Conservation (phyloP, 2,797 vertebrate genomes). For the Leptoclinus maculatus region DNA sequence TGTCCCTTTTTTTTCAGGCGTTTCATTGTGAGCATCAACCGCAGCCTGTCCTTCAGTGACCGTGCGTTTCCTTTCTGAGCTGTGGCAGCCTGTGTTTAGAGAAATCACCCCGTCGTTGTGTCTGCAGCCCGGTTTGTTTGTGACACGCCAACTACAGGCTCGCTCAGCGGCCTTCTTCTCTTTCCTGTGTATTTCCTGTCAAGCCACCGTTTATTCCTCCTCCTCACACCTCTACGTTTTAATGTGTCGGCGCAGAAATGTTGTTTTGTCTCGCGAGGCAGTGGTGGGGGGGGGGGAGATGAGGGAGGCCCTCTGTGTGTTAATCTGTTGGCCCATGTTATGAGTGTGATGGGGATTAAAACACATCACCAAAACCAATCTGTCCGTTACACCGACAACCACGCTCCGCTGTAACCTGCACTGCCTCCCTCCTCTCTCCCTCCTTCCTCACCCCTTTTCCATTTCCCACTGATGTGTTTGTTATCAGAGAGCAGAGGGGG, state of each 20-base stretch:
- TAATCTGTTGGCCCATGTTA: constrained; percentile 59
- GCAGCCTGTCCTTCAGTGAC: constrained; percentile 39
- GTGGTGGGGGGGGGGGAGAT: constrained; percentile 17
- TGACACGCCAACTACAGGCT: constrained; percentile 22
- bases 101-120: constrained; percentile 54
- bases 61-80: constrained; percentile 7
- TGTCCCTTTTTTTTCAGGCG: constrained; percentile 7
- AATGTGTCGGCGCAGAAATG: neutral
- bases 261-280: constrained; percentile 46
- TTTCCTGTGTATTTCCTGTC: constrained; percentile 35
- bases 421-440: constrained; percentile 1
- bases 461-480: constrained; percentile 57
- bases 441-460: constrained; percentile 27
- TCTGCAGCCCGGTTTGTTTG: constrained; percentile 55
- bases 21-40: constrained; percentile 31
- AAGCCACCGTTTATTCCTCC: constrained; percentile 3
- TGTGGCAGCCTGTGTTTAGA: constrained; percentile 49
- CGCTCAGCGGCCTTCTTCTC: constrained; percentile 34
- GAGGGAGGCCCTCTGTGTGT: constrained; percentile 18
- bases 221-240: constrained; percentile 11
- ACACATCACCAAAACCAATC: constrained; percentile 67
- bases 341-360: constrained; percentile 69
- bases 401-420: neutral
- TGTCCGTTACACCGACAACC: constrained; percentile 47
- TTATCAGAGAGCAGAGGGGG: constrained; percentile 40